Percentiles rank a stretch among this genome's conserved stretches.
Conservation (phyloP, 2,797 vertebrate species). For the Carapus acus region DNA sequence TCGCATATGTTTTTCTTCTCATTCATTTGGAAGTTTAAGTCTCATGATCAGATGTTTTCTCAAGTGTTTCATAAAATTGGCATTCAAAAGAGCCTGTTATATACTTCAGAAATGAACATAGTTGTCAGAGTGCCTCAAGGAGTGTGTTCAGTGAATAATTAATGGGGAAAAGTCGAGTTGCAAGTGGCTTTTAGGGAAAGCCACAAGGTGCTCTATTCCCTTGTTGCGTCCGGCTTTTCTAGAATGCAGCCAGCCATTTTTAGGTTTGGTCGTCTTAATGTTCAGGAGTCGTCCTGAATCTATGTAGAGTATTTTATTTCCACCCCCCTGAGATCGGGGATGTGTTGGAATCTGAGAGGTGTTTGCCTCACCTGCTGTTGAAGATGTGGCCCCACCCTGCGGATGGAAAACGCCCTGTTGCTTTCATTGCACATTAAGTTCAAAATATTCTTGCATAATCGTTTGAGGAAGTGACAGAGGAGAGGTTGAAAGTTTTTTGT, state of each 20-base stretch:
- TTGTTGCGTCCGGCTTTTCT: constrained; percentile 6
- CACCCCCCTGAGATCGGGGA: constrained; percentile 23
- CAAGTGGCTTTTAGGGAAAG: constrained; percentile 42
- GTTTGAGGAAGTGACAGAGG: constrained; percentile 11
- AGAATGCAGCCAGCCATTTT: constrained; percentile 21
- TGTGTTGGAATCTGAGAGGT: constrained; percentile 23
- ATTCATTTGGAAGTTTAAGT: no score
- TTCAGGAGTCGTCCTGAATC: constrained; percentile 44
- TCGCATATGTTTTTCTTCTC: no score
- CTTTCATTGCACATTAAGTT: no score
- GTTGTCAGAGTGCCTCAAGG: constrained; percentile 13
- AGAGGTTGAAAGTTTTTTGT: constrained; percentile 17
- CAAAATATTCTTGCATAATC: constrained; percentile 27
- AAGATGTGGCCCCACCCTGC: constrained; percentile 23
- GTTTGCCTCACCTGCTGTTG: constrained; percentile 27
- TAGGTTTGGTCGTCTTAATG: constrained; percentile 13
- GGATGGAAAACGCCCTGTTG: no score
- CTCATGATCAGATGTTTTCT: no score
- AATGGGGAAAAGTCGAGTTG: constrained; percentile 52
- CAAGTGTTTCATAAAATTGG: no score
- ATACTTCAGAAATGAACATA: no score
- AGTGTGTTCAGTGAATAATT: constrained; percentile 30
- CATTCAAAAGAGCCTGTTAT: no score
- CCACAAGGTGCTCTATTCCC: constrained; percentile 35
- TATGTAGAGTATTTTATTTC: constrained; percentile 49